phyloP scores from a whole-genome alignment of 2,797 vertebrate species.

The Dryobates pubescens region DNA sequence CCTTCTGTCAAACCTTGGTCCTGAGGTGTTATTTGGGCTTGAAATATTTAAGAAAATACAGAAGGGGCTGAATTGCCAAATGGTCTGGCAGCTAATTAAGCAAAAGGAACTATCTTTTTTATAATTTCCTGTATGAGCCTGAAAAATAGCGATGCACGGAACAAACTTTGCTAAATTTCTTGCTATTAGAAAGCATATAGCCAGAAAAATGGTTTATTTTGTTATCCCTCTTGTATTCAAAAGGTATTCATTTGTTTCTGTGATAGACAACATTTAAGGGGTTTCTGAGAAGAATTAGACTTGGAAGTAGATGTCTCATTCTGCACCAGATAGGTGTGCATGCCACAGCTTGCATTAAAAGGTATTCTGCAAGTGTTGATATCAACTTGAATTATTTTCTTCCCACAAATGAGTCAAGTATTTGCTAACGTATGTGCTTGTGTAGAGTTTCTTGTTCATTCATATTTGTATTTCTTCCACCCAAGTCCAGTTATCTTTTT shows the following conservation, averaged over 20 bases:
- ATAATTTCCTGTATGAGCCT: neutral
- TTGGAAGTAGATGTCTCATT: neutral
- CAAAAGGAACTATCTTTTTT: neutral
- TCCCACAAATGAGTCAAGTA: neutral
- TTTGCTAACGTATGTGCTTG: neutral
- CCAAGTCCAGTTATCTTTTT: constrained; percentile 36
- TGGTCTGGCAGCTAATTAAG: constrained; percentile 29
- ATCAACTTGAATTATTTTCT: neutral
- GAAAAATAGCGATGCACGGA: neutral
- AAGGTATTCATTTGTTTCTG: neutral
- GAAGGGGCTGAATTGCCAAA: constrained; percentile 30
- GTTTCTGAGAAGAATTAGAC: neutral
- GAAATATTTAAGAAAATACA: neutral
- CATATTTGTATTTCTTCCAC: neutral
- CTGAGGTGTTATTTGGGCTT: neutral
- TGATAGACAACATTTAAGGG: neutral
- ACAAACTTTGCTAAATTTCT: neutral
- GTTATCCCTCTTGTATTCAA: neutral
- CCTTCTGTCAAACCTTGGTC: neutral
- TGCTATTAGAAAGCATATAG: neutral
- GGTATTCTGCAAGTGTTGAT: neutral
- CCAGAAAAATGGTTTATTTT: neutral
- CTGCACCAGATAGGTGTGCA: neutral
- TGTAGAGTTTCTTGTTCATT: neutral
- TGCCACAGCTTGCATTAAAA: neutral